Percentiles rank a stretch among this genome's conserved stretches.
Evolutionary conservation across 2,888 invertebrate species (phyloP).

Genomic region (Mythimna pallens): DNA sequence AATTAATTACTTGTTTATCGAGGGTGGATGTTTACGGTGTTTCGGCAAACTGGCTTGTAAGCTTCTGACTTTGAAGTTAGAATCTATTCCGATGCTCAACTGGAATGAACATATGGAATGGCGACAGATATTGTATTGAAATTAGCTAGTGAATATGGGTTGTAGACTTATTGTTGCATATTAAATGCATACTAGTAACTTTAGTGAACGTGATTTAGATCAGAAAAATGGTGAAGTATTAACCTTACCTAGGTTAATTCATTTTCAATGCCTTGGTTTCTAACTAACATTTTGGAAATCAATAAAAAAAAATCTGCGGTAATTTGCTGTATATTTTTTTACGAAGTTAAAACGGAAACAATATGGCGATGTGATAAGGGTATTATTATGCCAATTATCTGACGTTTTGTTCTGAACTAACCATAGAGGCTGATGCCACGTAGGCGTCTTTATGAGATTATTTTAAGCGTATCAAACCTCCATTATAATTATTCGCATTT

Average conservation of each 20-base stretch:
- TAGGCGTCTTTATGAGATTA: constrained; percentile 24
- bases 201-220: neutral
- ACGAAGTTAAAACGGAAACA: constrained; percentile 24
- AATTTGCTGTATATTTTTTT: constrained; percentile 28
- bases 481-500: constrained; percentile 17
- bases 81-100: constrained; percentile 44
- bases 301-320: neutral
- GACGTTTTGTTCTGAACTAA: constrained; percentile 38
- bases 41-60: constrained; percentile 52
- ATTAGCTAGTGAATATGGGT: constrained; percentile 6
- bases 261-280: too few relatives aligned
- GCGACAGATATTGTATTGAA: constrained; percentile 12
- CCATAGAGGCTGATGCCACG: constrained; percentile 20
- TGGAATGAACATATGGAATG: constrained; percentile 20
- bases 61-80: constrained; percentile 29
- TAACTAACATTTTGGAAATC: neutral
- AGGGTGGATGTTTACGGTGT: constrained; percentile 64
- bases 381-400: constrained; percentile 44
- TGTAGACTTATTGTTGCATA: constrained; percentile 1
- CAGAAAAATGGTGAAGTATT: constrained; percentile 6
- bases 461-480: constrained; percentile 12
- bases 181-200: neutral
- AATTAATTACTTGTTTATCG: constrained; percentile 72
- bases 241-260: neutral
- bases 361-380: constrained; percentile 48